phyloP scores from a whole-genome alignment of 1,140 invertebrate genomes.

The Caerostris darwini region DNA sequence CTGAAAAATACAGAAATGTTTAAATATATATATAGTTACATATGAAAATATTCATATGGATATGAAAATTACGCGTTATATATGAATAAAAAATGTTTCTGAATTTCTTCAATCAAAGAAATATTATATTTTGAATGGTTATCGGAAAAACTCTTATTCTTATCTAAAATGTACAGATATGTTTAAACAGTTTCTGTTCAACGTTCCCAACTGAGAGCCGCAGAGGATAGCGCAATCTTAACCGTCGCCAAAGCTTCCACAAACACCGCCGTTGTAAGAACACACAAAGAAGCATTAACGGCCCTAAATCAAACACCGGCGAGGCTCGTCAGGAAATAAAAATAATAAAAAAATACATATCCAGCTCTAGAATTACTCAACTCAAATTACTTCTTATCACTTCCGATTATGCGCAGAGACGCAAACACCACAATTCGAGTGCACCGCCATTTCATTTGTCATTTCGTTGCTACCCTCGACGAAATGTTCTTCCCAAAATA shows the following conservation, averaged over 20 bases:
- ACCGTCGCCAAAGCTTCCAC: background rate
- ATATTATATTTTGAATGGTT: too few species aligned
- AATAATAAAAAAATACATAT: background rate
- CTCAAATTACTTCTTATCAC: constrained; percentile 5
- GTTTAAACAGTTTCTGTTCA: too few species aligned
- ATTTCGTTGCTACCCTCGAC: background rate
- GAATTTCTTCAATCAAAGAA: too few species aligned
- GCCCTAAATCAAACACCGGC: background rate
- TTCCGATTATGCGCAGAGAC: constrained; percentile 20
- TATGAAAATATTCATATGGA: too few species aligned
- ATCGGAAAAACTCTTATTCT: too few species aligned
- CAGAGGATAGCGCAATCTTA: background rate
- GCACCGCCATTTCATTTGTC: background rate
- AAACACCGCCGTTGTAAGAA: background rate
- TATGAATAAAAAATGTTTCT: too few species aligned
- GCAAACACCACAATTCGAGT: background rate
- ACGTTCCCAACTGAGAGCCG: too few species aligned
- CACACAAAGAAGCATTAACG: background rate
- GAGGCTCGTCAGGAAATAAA: background rate
- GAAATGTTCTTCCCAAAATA: constrained; percentile 14
- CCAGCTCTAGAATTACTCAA: background rate
- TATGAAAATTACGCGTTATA: too few species aligned
- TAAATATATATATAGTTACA: too few species aligned
- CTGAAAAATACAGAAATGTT: too few species aligned
- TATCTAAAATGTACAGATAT: too few species aligned